These are phyloP conservation scores for Bombus huntii DNA, from an alignment of 1,140 invertebrate species.

Conservation along the genomic window DNA sequence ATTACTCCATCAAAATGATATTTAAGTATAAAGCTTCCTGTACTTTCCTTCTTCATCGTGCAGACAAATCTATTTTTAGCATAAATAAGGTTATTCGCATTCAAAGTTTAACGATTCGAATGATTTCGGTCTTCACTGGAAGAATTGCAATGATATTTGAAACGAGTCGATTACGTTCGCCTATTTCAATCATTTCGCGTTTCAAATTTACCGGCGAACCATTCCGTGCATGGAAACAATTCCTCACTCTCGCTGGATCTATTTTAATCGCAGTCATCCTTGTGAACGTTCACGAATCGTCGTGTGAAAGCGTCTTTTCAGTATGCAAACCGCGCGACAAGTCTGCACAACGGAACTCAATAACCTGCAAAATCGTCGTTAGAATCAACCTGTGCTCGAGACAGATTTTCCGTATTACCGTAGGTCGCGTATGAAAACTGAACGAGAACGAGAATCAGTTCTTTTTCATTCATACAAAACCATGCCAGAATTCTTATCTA, in stretches of 20 bases:
- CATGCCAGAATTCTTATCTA: no score
- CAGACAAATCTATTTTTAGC: neutral
- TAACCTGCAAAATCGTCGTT: neutral
- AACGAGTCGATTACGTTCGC: neutral
- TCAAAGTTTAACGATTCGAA: neutral
- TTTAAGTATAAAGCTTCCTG: no score
- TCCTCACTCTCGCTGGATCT: slow-evolving; percentile 10
- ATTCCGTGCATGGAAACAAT: neutral
- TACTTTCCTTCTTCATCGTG: neutral
- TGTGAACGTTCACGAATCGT: neutral
- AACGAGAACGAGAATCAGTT: no score
- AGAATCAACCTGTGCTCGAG: neutral
- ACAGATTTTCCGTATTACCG: neutral
- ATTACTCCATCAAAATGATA: no score
- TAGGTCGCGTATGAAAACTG: neutral
- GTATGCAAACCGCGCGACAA: neutral
- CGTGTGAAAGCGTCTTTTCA: slow-evolving; percentile 4
- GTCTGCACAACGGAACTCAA: neutral
- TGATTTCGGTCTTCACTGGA: neutral
- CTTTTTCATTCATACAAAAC: neutral
- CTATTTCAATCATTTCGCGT: neutral
- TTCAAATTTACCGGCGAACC: neutral
- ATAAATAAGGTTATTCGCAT: neutral
- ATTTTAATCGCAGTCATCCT: slow-evolving; percentile 29
- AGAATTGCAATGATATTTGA: neutral